phyloP scores from a whole-genome alignment of 2,888 invertebrate genomes.

The Microctonus brassicae region DNA sequence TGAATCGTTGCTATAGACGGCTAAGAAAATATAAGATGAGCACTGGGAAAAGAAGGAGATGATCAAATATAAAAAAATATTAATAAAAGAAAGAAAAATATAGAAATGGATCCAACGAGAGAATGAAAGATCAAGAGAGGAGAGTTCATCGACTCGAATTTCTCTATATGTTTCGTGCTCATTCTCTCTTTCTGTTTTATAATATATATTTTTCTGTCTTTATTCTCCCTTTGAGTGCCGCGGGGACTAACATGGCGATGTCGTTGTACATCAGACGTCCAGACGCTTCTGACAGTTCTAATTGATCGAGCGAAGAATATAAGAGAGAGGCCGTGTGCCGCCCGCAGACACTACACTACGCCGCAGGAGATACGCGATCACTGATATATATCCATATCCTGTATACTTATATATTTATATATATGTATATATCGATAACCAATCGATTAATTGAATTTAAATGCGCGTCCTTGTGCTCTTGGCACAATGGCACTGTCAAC shows the following conservation, averaged over 20 bases:
- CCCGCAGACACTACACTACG: slow-evolving; percentile 19
- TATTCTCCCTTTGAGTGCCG: neutral
- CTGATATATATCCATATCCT: slow-evolving; percentile 22
- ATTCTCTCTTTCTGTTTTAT: neutral
- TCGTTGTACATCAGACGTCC: slow-evolving; percentile 40
- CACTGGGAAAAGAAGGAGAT: neutral
- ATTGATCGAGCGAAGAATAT: slow-evolving; percentile 49
- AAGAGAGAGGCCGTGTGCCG: slow-evolving; percentile 35
- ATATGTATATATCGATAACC: slow-evolving; percentile 28
- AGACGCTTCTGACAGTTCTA: slow-evolving; percentile 52
- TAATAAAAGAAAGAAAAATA: slow-evolving; percentile 1
- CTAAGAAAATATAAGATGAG: neutral
- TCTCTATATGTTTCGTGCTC: slow-evolving; percentile 5
- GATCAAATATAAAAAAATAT: neutral
- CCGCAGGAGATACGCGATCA: slow-evolving; percentile 22
- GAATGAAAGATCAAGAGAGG: slow-evolving; percentile 20
- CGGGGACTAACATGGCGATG: slow-evolving; percentile 32
- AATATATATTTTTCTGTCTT: neutral
- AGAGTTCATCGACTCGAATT: slow-evolving; percentile 37
- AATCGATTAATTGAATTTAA: slow-evolving; percentile 31
- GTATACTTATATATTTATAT: too few species aligned
- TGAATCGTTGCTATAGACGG: neutral
- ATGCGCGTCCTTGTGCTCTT: neutral
- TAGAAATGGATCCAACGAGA: slow-evolving; percentile 3
- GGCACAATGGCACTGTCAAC: neutral